Evolutionary conservation across 2,888 invertebrate species (phyloP), one percentile per base, ranked within the genome.

Genomic region (Lydus trimaculatus): DNA sequence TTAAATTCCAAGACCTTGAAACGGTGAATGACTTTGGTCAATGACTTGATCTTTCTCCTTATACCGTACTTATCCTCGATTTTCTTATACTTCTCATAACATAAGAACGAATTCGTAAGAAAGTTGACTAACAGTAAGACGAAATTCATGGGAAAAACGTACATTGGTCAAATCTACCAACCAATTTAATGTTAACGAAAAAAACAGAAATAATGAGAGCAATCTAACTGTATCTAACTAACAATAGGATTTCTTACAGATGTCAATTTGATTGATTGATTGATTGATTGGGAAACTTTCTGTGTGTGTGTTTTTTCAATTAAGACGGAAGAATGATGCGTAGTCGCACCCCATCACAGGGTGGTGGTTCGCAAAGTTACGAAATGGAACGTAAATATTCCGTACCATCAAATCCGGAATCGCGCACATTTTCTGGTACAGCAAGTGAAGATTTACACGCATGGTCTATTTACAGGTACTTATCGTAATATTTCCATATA

Each of bases 381-480:
- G 90, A 90, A 84, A 87, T 90, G 87, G 95, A 95, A 86, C 89
- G 95, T 79, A 91, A 95, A 82, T 96, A 96, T 87, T 95, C 95
- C 64, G 94, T 95, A 83, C 95, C 95, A 31, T 93, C 94, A 77
- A 92, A 93, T 84, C 91, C 94, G 67, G 90, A 91, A 78, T 89
- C 90, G n/a, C 82, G 88, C 73, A 85, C 89, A 76, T 92, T 92
- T 69, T 90, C 94, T 72, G 92, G 91, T 72, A 94, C 94, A 83
- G 94, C 95, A 77, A 94, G 94, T 63, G 96, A 97, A 84, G 97
- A 97, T 84, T 89, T 97, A 71, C 97, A 97, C 85, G 97, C 97
- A 70, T 97, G 97, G 97, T 96, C 96, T 75, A 97, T 97, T 84
- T 95, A 95, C 87, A 92, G 94, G 94, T 94, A 52, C 20, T 4